Conservation (phyloP, 1,140 invertebrate genomes). For the Drosophila bocqueti region DNA sequence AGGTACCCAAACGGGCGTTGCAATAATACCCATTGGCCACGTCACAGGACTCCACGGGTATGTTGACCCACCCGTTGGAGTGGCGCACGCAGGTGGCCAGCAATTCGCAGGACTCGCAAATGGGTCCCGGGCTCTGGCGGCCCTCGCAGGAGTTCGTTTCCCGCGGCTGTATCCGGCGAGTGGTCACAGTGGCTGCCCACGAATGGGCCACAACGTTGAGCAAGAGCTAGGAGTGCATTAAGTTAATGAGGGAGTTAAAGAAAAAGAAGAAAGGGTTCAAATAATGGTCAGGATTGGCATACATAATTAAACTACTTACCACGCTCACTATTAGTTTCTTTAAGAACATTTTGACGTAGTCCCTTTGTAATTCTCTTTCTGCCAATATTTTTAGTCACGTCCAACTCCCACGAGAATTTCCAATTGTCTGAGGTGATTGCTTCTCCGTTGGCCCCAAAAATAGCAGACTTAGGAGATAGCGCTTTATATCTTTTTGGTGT, state of each 20-base stretch:
- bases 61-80: conserved; percentile 79
- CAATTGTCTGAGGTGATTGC: conserved; percentile 60
- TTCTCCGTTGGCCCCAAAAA: conserved; percentile 49
- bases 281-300: background rate
- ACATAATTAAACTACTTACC: conserved; percentile 28
- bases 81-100: conserved; percentile 77
- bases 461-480: conserved; percentile 42
- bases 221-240: conserved; percentile 29
- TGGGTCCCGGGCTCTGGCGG: conserved; percentile 70
- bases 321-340: conserved; percentile 41
- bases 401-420: conserved; percentile 43
- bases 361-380: conserved; percentile 4
- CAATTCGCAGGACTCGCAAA: conserved; percentile 82
- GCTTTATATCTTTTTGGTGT: conserved; percentile 63
- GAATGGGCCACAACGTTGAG: conserved; percentile 34
- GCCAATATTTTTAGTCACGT: conserved; percentile 21
- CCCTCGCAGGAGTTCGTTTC: conserved; percentile 74
- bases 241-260: background rate
- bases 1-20: conserved; percentile 67
- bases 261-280: background rate
- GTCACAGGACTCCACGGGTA: conserved; percentile 82
- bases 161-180: conserved; percentile 61
- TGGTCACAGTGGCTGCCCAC: conserved; percentile 42
- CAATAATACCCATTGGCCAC: conserved; percentile 78
- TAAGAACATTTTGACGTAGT: conserved; percentile 49